A percentile compares a stretch with the other conserved stretches of the same genome.
Conservation (phyloP, 2,113 vertebrate genomes). For the Porphyrio hochstetteri region DNA sequence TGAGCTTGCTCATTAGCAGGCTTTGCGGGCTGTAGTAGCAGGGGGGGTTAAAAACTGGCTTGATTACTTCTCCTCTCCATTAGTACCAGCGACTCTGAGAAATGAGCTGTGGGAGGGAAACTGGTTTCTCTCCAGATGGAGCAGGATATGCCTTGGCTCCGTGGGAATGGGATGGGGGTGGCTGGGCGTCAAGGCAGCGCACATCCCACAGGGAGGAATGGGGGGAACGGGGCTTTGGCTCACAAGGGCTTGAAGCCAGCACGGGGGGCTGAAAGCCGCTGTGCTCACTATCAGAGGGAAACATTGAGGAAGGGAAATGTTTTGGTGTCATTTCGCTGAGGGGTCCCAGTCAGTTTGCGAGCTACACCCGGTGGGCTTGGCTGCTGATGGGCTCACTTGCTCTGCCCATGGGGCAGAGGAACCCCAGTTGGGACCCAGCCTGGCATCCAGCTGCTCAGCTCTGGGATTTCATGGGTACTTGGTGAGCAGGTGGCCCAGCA, state of each 20-base stretch:
- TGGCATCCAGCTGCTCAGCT: background rate
- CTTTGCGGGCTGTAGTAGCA: conserved; percentile 1
- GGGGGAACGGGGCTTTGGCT: background rate
- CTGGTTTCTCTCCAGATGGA: background rate
- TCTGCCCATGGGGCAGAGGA: background rate
- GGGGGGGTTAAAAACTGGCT: background rate
- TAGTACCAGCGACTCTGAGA: background rate
- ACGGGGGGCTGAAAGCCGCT: background rate
- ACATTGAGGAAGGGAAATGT: background rate
- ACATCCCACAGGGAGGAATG: background rate
- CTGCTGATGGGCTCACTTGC: background rate
- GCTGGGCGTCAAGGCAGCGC: background rate
- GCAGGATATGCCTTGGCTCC: background rate
- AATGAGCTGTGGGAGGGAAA: background rate
- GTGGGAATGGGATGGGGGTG: background rate
- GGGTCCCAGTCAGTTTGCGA: background rate
- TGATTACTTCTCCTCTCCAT: background rate
- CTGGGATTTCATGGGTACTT: background rate
- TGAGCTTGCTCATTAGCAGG: conserved; percentile 31
- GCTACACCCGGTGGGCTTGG: background rate
- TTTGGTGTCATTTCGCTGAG: background rate
- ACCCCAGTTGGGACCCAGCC: background rate
- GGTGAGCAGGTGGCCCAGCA: background rate
- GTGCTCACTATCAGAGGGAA: background rate
- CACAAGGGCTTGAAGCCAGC: background rate